Percentiles rank a stretch among this genome's conserved stretches.
Evolutionary conservation across 2,113 vertebrate species (phyloP).

Genomic region (Perca flavescens): DNA sequence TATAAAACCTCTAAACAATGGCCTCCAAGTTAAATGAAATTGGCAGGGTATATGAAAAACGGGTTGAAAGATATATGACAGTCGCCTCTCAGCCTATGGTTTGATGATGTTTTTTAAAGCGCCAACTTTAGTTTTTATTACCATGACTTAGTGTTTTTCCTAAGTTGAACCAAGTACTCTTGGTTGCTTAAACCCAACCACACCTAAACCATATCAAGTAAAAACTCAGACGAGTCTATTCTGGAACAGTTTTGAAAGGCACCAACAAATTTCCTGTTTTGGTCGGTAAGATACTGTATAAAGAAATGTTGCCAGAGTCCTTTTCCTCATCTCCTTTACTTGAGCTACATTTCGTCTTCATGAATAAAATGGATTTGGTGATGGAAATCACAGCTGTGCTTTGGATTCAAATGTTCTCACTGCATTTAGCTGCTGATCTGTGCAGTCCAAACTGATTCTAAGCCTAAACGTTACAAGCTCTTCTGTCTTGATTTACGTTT

Average conservation of each 20-base stretch:
- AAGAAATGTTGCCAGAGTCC: too few species aligned
- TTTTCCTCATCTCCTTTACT: not conserved
- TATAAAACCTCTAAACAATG: not conserved
- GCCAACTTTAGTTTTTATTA: too few species aligned
- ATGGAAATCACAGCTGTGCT: not conserved
- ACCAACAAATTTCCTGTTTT: too few species aligned
- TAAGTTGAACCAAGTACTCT: too few species aligned
- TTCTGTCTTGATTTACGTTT: conserved; percentile 52
- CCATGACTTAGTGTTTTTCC: too few species aligned
- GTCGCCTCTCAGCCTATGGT: not conserved
- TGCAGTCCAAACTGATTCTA: not conserved
- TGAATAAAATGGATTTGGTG: not conserved
- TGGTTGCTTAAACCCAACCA: too few species aligned
- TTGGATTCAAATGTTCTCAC: not conserved
- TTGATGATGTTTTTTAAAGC: too few species aligned
- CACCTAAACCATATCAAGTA: too few species aligned
- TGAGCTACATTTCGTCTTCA: not conserved
- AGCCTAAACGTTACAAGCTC: conserved; percentile 14
- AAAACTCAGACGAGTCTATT: too few species aligned
- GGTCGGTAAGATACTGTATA: too few species aligned
- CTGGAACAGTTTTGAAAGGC: too few species aligned
- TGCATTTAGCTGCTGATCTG: not conserved
- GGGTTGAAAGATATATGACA: not conserved
- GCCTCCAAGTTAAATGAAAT: not conserved
- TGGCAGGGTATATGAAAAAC: not conserved